Conservation (phyloP, 2,113 vertebrate species). For the Phaethornis superciliosus region DNA sequence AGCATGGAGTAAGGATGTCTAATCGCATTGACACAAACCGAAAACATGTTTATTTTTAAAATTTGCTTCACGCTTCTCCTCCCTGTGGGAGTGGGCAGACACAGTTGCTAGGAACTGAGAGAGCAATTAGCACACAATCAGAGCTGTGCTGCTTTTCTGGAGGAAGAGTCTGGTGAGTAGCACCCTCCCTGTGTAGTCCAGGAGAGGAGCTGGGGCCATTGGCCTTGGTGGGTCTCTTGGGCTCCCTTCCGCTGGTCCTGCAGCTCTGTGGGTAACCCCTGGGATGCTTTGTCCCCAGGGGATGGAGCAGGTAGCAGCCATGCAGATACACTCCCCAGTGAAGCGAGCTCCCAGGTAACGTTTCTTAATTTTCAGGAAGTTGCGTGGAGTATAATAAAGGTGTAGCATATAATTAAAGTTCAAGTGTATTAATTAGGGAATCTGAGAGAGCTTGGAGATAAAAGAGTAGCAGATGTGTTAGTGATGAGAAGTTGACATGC, state of each 20-base stretch:
- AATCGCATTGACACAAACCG: rapidly evolving
- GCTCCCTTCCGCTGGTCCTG: not conserved
- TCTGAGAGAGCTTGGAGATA: conserved; percentile 78
- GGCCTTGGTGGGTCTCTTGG: not conserved
- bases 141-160: too few relatives aligned
- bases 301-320: not conserved
- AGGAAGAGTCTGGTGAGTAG: not conserved
- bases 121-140: not conserved
- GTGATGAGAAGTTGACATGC: conserved; percentile 74
- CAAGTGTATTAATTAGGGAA: conserved; percentile 81
- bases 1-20: rapidly evolving
- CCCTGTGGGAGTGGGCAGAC: rapidly evolving
- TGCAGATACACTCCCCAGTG: not conserved
- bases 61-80: not conserved
- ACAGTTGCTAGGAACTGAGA: not conserved
- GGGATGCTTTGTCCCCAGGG: rapidly evolving
- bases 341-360: not conserved
- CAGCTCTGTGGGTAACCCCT: not conserved
- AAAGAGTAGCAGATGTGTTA: conserved; percentile 80
- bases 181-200: not conserved
- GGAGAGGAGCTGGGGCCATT: not conserved
- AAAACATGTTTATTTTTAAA: not conserved
- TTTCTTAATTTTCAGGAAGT: conserved; percentile 46
- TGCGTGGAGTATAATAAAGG: conserved; percentile 58
- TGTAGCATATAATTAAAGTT: conserved; percentile 79